Conservation (phyloP, 1,140 invertebrate species). For the Procambarus virginalis region DNA sequence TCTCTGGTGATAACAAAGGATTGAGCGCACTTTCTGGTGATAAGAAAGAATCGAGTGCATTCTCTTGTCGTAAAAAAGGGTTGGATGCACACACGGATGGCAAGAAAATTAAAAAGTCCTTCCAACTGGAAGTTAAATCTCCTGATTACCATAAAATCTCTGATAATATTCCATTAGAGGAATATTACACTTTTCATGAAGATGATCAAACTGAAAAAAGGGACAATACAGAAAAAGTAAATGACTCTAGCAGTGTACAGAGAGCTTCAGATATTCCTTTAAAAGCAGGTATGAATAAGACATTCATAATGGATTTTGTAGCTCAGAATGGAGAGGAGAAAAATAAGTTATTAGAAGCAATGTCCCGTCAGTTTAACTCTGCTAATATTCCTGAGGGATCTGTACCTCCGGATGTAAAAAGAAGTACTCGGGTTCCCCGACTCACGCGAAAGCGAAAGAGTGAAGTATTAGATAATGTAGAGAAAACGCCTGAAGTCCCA, state of each 20-base stretch:
- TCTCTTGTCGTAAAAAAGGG: not conserved
- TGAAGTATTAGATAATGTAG: conserved; percentile 32
- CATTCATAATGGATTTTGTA: conserved; percentile 24
- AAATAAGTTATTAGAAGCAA: conserved; percentile 66
- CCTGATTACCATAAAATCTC: not conserved
- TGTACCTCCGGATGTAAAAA: conserved; percentile 38
- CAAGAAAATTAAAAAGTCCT: not conserved
- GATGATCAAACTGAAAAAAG: not conserved
- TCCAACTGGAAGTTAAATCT: not conserved
- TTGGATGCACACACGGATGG: not conserved
- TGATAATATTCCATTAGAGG: not conserved
- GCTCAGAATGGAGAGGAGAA: conserved; percentile 53
- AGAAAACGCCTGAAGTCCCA: conserved; percentile 24
- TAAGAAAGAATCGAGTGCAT: no score
- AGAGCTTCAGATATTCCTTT: conserved; percentile 3
- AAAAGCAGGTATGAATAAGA: conserved; percentile 18
- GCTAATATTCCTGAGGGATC: conserved; percentile 52
- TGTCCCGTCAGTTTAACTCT: conserved; percentile 68
- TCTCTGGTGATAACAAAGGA: no score
- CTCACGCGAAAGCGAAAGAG: conserved; percentile 51
- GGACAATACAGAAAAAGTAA: not conserved
- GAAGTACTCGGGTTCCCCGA: conserved; percentile 37
- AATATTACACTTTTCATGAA: not conserved
- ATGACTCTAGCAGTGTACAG: conserved; percentile 10
- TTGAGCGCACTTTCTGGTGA: no score